Evolutionary conservation across 2,888 invertebrate genomes (phyloP), one percentile per base, ranked within the genome.

Genomic region (Vesta saturnalis): DNA sequence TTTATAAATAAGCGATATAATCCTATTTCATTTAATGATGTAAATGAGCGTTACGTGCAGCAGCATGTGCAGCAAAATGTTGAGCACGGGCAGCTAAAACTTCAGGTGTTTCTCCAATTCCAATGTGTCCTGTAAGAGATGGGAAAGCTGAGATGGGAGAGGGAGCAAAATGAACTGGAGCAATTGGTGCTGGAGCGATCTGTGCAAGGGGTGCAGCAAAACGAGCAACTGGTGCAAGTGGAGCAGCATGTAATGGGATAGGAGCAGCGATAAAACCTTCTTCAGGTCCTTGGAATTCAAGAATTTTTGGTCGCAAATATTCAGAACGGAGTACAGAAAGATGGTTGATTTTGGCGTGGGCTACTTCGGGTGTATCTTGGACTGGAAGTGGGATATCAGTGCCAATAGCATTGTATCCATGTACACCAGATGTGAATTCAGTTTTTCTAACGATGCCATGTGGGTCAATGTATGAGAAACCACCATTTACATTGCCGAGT

Each of bases 311-410:
- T 39, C 56, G 47, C 43, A 47, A 56, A 2, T 52, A 57, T 15
- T 60, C 58, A 23, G 60, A 49, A 4, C 54, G 35, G 55, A 64
- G 60, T 19, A 57, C 35, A 19, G 61, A 67, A 16, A 73, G 66
- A 67, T 76, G 76, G 14, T 73, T 67, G 18, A 72, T 70, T 23
- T 72, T 71, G 19, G 77, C 77, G 6, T 64, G 60, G 8, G 71
- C 70, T 10, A 78, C 77, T 69, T 79, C 78, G 1, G 75, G 73
- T 5, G 77, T 77, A 19, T 78, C 78, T 14, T 64, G 46, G 1
- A 77, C 77, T 43, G 74, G 67, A 16, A 71, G 69, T 5, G 75
- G 75, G 46, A 74, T 14, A 58, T 73, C 71, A 64, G 66, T 68
- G 6, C 74, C 72, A 14, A 67, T 16, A 12, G 73, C 72, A 21